A percentile compares a stretch with the other conserved stretches of the same genome.
Conservation (phyloP, 2,797 vertebrate genomes). For the Tragelaphus eurycerus region DNA sequence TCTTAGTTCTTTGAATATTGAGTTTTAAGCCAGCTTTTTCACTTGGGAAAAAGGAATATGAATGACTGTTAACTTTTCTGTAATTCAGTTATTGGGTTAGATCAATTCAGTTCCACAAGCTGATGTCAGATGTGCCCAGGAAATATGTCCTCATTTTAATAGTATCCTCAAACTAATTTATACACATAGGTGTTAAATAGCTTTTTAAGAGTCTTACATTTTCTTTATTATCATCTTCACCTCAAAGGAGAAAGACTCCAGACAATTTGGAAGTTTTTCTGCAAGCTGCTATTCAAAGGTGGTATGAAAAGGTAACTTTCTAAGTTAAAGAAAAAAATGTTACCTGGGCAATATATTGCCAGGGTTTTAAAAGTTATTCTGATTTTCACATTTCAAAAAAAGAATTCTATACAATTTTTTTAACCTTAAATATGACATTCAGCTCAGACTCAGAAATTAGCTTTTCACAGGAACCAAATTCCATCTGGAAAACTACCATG, state of each 20-base stretch:
- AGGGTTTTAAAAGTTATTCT: neutral
- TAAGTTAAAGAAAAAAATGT: neutral
- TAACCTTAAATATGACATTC: neutral
- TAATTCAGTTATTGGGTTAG: constrained; percentile 76
- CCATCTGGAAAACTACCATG: neutral
- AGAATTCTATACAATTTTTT: neutral
- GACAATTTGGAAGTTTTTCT: constrained; percentile 66
- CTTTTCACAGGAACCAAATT: constrained; percentile 25
- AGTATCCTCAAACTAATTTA: constrained; percentile 78
- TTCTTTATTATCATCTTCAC: constrained; percentile 71
- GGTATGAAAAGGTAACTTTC: neutral
- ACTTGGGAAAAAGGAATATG: constrained; percentile 76
- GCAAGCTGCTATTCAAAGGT: constrained; percentile 52
- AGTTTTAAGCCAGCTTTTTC: neutral
- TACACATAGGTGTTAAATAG: constrained; percentile 77
- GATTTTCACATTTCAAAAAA: neutral
- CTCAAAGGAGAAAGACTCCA: constrained; percentile 60
- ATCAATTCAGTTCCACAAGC: constrained; percentile 71
- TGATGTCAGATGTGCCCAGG: constrained; percentile 70
- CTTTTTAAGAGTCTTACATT: constrained; percentile 73
- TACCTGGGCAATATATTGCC: neutral
- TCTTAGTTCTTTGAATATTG: neutral
- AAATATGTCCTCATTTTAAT: constrained; percentile 79
- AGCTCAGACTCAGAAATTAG: neutral
- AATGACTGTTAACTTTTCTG: constrained; percentile 79